Evolutionary conservation across 2,113 vertebrate species (phyloP).

Genomic region (Dromaius novaehollandiae): DNA sequence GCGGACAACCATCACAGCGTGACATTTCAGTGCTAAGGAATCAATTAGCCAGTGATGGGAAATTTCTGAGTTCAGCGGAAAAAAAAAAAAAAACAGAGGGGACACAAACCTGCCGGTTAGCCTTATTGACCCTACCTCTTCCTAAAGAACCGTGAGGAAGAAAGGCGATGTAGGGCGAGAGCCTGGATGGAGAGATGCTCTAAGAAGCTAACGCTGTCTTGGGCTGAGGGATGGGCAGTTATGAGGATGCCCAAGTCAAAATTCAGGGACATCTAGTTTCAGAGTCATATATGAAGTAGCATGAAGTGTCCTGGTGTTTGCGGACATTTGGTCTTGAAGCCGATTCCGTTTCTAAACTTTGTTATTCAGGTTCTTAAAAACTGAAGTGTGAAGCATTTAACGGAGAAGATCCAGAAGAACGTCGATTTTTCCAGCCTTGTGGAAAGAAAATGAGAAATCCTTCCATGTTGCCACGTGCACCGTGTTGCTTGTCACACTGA

Average conservation of each 20-base stretch:
- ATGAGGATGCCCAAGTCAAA: background rate
- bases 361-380: background rate
- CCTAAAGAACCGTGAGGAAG: background rate
- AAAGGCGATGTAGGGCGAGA: background rate
- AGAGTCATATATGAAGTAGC: background rate
- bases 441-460: background rate
- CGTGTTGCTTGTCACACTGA: background rate
- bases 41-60: background rate
- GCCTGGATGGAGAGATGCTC: background rate
- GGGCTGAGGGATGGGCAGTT: background rate
- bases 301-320: background rate
- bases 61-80: background rate
- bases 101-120: background rate
- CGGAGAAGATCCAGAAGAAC: background rate
- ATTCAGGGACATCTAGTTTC: background rate
- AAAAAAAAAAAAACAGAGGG: background rate
- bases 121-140: background rate
- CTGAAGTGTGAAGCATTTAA: background rate
- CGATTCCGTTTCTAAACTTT: background rate
- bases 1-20: background rate
- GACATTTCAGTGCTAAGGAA: constrained; percentile 4
- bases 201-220: constrained; percentile 1
- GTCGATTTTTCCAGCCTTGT: background rate
- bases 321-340: background rate
- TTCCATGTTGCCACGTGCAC: background rate